Base-by-base conservation (phyloP, 2,113 vertebrate genomes). In the Oceanites oceanicus region DNA sequence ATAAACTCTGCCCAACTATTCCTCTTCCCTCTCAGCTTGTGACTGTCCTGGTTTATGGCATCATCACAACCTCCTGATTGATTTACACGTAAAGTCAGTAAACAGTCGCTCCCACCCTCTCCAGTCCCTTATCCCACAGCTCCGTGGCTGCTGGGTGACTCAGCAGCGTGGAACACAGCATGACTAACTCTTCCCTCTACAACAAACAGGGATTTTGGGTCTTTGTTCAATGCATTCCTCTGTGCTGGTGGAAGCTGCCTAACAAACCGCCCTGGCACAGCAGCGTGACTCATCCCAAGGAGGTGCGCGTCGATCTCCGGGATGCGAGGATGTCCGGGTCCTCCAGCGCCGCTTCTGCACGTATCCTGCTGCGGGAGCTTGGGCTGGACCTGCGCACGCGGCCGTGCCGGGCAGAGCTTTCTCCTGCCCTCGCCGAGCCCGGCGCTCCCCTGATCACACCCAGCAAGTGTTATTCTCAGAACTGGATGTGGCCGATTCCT, bases 151-250 rank as follows among this genome's bases (percentile, higher is more conserved):
- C 53, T 3, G 53, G 59, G 79, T 96, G 95, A 97, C 82, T 97
- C 94, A 94, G 83, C 76, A 58, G 74, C 34, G 2, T 1, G 40
- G 59, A 76, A 80, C 72, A 32, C 27, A 1, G 8, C 59, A 2
- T 94, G 94, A 95, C 86, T 87, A 97, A 95, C 92, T 93, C 78
- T 93, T 95, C 84, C 96, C 93, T 94, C 67, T 16, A 1, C 88
- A 29, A 2, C 79, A 10, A 77, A 1, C 83, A 5, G 79, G 27
- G 34, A 56, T 6, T 62, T 4, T 2, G 68, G 87, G 80, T 12
- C 86, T 92, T 55, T 92, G 75, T 36, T 74, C 79, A 30, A 7
- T 1, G 38, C 72, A 6, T 86, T 6, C 32, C 91, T 40, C 66
- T 5, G 66, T 13, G 49, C 58, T 6, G 44, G 26, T 55, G 87